These are phyloP conservation scores for Hippocampus comes DNA, from an alignment of 2,113 vertebrate genomes.

Conservation along the genomic window DNA sequence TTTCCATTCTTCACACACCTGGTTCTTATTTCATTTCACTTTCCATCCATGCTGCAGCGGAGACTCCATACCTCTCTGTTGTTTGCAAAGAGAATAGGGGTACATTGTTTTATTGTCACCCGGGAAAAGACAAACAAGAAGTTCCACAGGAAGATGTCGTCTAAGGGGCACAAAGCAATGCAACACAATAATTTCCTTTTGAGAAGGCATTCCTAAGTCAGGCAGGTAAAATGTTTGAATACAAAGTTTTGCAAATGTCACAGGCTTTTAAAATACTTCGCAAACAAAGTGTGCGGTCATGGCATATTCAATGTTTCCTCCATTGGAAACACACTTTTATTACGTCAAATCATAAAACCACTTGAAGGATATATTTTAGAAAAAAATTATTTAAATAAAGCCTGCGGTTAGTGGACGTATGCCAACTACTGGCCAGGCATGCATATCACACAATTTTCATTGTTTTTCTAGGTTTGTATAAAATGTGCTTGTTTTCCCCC, in stretches of 20 bases:
- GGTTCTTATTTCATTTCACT: constrained; percentile 68
- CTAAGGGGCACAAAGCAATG: background rate
- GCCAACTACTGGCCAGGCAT: background rate
- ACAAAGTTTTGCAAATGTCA: background rate
- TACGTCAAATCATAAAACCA: background rate
- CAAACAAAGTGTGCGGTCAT: background rate
- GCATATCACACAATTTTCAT: background rate
- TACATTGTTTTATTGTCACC: constrained; percentile 18
- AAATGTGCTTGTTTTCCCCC: background rate
- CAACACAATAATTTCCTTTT: background rate
- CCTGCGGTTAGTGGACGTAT: too few relatives aligned
- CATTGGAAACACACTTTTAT: too few relatives aligned
- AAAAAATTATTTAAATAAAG: too few relatives aligned
- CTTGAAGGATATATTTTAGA: background rate
- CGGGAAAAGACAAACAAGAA: constrained; percentile 10
- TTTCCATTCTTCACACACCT: constrained; percentile 55
- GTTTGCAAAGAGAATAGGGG: constrained; percentile 6
- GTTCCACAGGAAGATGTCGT: constrained; percentile 18
- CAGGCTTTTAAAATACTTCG: background rate
- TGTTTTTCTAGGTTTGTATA: background rate
- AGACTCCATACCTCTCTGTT: constrained; percentile 24
- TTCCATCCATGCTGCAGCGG: constrained; percentile 42
- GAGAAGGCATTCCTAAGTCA: background rate
- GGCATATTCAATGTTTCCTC: too few relatives aligned
- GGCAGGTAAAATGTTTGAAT: background rate